phyloP scores from a whole-genome alignment of 30 jellyfish, hydroid and myxozoan species.

The Aurelia aurita region DNA sequence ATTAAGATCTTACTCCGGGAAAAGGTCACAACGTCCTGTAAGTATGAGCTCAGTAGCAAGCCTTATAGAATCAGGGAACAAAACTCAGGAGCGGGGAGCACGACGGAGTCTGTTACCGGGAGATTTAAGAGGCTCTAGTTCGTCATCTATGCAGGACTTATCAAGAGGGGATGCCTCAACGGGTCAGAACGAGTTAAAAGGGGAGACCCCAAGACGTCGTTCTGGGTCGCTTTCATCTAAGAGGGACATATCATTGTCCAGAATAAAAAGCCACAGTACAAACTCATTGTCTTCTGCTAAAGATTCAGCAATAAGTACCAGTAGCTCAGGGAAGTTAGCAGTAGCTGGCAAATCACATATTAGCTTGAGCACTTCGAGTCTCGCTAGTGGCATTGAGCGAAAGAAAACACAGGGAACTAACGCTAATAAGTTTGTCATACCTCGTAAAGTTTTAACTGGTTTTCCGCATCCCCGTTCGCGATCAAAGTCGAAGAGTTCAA shows the following conservation, averaged over 20 bases:
- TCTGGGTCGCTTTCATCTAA: neutral
- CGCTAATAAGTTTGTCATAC: neutral
- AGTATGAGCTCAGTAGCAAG: constrained; percentile 43
- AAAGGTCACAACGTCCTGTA: constrained; percentile 47
- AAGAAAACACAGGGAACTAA: neutral
- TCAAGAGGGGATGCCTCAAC: constrained; percentile 2
- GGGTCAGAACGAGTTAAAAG: neutral
- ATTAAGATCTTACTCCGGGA: constrained; percentile 42
- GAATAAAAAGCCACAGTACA: neutral
- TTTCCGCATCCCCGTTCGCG: constrained; percentile 21
- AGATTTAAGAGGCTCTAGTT: constrained; percentile 4
- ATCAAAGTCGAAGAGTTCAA: constrained; percentile 22
- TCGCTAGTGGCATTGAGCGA: neutral
- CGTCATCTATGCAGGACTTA: constrained; percentile 53
- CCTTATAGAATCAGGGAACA: constrained; percentile 13
- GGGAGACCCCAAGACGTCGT: constrained; percentile 18
- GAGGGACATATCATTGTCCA: neutral
- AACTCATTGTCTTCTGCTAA: neutral
- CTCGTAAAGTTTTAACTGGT: neutral
- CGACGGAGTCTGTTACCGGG: constrained; percentile 18
- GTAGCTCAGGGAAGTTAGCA: no score
- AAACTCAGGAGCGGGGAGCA: constrained; percentile 5
- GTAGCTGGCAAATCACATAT: no score
- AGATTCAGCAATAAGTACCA: no score
- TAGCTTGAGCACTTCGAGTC: no score